These are phyloP conservation scores for Mamestra brassicae DNA, from an alignment of 2,888 invertebrate genomes.

Conservation along the genomic window DNA sequence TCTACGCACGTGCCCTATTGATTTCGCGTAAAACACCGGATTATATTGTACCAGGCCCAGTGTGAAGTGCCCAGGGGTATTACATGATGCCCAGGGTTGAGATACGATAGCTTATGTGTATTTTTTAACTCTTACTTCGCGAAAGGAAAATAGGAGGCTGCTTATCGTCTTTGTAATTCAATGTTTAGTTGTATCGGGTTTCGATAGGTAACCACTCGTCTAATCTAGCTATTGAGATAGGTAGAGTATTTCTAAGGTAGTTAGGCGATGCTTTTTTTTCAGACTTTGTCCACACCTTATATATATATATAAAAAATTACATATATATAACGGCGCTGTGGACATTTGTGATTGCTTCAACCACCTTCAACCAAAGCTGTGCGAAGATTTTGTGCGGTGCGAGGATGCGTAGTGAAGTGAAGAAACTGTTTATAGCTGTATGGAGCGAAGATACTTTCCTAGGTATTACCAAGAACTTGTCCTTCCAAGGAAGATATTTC, in stretches of 20 bases:
- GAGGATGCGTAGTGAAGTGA: too few species aligned
- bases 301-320: too few species aligned
- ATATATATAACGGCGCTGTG: too few species aligned
- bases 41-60: conserved; percentile 62
- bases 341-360: too few species aligned
- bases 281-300: too few species aligned
- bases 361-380: too few species aligned
- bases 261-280: too few species aligned
- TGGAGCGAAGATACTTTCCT: too few species aligned
- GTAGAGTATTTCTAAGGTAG: neutral
- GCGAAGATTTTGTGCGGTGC: too few species aligned
- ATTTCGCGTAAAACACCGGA: conserved; percentile 69
- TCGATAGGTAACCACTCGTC: neutral
- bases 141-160: conserved; percentile 1
- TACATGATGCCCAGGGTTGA: conserved; percentile 47
- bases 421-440: too few species aligned
- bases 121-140: conserved; percentile 46
- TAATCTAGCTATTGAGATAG: neutral
- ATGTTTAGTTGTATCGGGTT: conserved; percentile 1
- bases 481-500: too few species aligned
- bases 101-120: conserved; percentile 54
- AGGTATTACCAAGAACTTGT: too few species aligned
- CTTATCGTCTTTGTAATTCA: conserved; percentile 32
- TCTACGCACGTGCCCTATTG: conserved; percentile 75
- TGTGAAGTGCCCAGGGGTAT: conserved; percentile 62